These are phyloP conservation scores for Hippasteria phrygiana DNA, from an alignment of 53 echinoderm and acorn worm species.

Conservation along the genomic window DNA sequence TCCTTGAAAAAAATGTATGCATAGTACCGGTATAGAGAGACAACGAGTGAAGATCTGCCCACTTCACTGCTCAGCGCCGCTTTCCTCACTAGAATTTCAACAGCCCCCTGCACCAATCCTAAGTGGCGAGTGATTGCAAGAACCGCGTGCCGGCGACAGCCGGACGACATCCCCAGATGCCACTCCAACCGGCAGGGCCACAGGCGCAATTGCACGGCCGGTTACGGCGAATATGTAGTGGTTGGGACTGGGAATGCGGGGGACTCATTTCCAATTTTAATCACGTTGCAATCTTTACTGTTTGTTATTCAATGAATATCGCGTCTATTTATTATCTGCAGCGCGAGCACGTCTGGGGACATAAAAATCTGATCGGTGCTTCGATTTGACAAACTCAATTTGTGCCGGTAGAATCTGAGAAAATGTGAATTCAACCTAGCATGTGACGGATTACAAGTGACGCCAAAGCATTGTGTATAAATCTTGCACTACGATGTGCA, in stretches of 20 bases:
- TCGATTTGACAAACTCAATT: no score
- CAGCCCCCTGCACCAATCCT: neutral
- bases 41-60: neutral
- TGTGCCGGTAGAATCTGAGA: no score
- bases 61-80: conserved; percentile 5
- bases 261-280: conserved; percentile 42
- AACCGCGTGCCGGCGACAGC: conserved; percentile 11
- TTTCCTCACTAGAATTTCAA: conserved; percentile 35
- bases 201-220: conserved; percentile 5
- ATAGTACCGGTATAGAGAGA: neutral
- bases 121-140: conserved; percentile 49
- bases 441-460: no score
- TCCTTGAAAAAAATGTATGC: conserved; percentile 37
- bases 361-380: no score
- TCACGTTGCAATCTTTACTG: neutral
- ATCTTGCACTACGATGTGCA: no score
- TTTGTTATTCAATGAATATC: neutral
- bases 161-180: conserved; percentile 12
- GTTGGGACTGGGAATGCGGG: neutral
- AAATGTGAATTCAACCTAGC: no score
- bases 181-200: conserved; percentile 1
- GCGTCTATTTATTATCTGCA: neutral
- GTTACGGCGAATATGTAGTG: neutral
- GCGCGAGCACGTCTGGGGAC: no score
- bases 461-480: no score